Conservation (phyloP, 2,113 vertebrate genomes). For the Alouatta palliata region DNA sequence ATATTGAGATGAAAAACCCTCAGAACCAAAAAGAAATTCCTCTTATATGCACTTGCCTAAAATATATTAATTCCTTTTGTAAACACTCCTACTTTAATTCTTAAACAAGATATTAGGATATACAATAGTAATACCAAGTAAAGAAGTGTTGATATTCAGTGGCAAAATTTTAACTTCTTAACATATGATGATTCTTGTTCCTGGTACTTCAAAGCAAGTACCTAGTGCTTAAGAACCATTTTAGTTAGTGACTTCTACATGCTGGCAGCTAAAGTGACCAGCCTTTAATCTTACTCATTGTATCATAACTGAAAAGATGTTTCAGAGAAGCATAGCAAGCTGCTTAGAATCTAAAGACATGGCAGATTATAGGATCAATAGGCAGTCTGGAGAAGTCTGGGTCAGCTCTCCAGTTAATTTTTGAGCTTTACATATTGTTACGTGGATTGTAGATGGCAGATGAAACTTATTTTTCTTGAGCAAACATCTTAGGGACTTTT, state of each 20-base stretch:
- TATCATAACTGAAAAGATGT: not conserved
- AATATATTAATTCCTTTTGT: not conserved
- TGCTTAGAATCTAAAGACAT: not conserved
- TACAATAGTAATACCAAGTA: not conserved
- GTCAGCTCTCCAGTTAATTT: not conserved
- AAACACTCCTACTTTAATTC: not conserved
- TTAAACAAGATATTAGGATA: not conserved
- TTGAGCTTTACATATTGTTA: not conserved
- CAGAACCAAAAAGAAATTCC: not conserved
- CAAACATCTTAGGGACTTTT: not conserved
- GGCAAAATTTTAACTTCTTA: not conserved
- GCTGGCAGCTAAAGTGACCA: not conserved
- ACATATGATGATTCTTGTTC: not conserved
- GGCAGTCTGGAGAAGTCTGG: not conserved
- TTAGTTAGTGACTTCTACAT: not conserved
- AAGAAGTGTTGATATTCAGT: not conserved
- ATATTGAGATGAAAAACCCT: not conserved
- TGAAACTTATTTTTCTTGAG: not conserved
- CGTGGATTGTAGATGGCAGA: not conserved
- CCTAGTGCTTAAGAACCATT: not conserved
- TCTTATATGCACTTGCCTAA: not conserved
- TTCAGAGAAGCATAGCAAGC: not conserved
- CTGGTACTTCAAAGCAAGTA: not conserved
- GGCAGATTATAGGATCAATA: not conserved
- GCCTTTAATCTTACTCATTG: not conserved